Evolutionary conservation across 2,113 vertebrate species (phyloP), one percentile per base, ranked within the genome.

Genomic region (Heterotis niloticus): DNA sequence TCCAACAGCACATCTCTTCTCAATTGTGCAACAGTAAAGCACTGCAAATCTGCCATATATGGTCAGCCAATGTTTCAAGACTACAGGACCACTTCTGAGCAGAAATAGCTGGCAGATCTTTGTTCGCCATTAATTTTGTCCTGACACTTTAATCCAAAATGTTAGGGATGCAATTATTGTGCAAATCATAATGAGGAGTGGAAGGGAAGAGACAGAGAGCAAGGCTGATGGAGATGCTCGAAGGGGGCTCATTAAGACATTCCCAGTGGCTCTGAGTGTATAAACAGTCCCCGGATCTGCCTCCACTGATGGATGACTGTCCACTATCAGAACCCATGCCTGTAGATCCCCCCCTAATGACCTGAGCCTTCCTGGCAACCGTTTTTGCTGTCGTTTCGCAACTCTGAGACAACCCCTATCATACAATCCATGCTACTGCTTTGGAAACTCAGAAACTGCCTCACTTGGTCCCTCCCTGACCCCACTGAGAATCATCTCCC

Each of bases 161-260:
- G 77, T 70, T 71, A 69, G 66, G 28, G 56, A 17, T 5, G 17
- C n/a, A n/a, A 70, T 71, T 78, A 60, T 56, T 11, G 57, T 28
- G 26, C 65, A 28, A 16, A 34, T 28, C 17, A 64, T 44, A 67
- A 60, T 10, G 26, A 75, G 74, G 18, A 64, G 10, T 75, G 65
- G 64, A 52, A 20, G 52, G 74, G 2, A 26, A 16, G 67, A 71
- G 17, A 29, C 44, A 67, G 26, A 23, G 52, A 5, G 28, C 44
- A 13, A 4, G 29, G 29, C 64, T 71, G 78, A 44, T 44, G 62
- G 66, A 7, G 69, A 51, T 72, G 52, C 78, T 84, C 79, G 77
- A 66, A 80, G 78, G 54, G 72, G 17, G 80, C 90, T 92, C 90
- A 92, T 93, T 93, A 92, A 87, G 76, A 90, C 85, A 92, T 91